Evolutionary conservation across 2,888 invertebrate species (phyloP).

Genomic region (Agriopis leucophaearia): DNA sequence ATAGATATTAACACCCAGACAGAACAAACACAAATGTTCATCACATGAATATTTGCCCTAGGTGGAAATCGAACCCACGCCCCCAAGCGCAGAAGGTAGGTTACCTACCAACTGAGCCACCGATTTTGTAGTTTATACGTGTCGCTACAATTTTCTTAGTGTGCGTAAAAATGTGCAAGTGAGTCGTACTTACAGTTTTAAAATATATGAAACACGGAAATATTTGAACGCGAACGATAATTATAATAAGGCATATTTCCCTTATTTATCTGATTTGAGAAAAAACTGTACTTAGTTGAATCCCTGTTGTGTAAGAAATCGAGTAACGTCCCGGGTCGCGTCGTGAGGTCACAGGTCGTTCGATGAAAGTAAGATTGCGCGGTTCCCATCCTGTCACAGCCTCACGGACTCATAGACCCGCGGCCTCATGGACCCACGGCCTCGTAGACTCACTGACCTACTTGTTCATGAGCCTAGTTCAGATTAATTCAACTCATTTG

Average conservation of each 20-base stretch:
- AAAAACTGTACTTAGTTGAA: background rate
- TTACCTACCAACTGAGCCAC: too few relatives aligned
- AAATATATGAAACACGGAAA: too few relatives aligned
- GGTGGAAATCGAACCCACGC: too few relatives aligned
- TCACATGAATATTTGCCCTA: too few relatives aligned
- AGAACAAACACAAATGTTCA: too few relatives aligned
- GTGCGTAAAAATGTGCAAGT: too few relatives aligned
- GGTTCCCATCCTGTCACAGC: constrained; percentile 35
- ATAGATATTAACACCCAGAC: too few relatives aligned
- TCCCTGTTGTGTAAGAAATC: constrained; percentile 49
- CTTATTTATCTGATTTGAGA: background rate
- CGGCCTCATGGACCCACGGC: background rate
- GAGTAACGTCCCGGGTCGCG: constrained; percentile 56
- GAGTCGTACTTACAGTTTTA: too few relatives aligned
- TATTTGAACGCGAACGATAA: too few relatives aligned
- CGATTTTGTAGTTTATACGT: too few relatives aligned
- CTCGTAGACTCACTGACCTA: background rate
- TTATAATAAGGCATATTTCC: background rate
- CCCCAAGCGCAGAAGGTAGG: too few relatives aligned
- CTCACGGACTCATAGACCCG: background rate
- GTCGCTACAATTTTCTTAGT: too few relatives aligned
- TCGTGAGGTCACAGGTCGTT: constrained; percentile 68
- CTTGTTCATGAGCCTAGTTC: background rate
- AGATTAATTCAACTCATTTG: background rate
- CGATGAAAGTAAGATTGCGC: constrained; percentile 67